Conservation (phyloP, 2,797 vertebrate genomes). For the Ctenopoma multispine region DNA sequence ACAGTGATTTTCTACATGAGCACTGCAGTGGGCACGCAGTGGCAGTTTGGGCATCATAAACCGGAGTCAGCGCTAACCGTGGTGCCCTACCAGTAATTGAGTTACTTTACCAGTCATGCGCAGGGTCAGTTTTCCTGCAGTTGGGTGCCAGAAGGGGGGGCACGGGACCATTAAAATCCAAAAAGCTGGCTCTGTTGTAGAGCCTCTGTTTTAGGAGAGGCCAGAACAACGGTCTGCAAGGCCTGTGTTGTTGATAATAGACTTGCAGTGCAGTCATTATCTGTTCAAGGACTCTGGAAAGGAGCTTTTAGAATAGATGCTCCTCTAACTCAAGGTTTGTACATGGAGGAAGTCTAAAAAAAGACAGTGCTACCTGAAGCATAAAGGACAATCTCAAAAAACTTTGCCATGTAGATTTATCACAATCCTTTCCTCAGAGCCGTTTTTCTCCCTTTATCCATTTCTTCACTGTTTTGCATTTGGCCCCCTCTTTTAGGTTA, state of each 20-base stretch:
- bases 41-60: slow-evolving; percentile 50
- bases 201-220: slow-evolving; percentile 49
- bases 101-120: slow-evolving; percentile 59
- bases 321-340: slow-evolving; percentile 66
- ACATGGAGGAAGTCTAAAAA: slow-evolving; percentile 47
- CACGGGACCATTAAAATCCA: slow-evolving; percentile 54
- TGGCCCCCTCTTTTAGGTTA: slow-evolving; percentile 31
- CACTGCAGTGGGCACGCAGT: too few species aligned
- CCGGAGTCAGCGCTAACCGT: slow-evolving; percentile 59
- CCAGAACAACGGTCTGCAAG: slow-evolving; percentile 56
- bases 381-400: slow-evolving; percentile 47
- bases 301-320: slow-evolving; percentile 67
- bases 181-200: slow-evolving; percentile 55
- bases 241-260: slow-evolving; percentile 64
- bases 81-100: slow-evolving; percentile 71
- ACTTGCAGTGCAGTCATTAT: slow-evolving; percentile 67
- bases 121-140: slow-evolving; percentile 59
- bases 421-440: slow-evolving; percentile 21
- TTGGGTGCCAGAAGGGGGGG: slow-evolving; percentile 11
- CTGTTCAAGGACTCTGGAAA: slow-evolving; percentile 67
- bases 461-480: slow-evolving; percentile 9
- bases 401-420: slow-evolving; percentile 10
- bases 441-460: slow-evolving; percentile 18
- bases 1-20: slow-evolving; percentile 46
- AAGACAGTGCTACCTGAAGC: slow-evolving; percentile 33